Conservation (phyloP, 1,140 invertebrate species). For the Leptinotarsa lineolata region DNA sequence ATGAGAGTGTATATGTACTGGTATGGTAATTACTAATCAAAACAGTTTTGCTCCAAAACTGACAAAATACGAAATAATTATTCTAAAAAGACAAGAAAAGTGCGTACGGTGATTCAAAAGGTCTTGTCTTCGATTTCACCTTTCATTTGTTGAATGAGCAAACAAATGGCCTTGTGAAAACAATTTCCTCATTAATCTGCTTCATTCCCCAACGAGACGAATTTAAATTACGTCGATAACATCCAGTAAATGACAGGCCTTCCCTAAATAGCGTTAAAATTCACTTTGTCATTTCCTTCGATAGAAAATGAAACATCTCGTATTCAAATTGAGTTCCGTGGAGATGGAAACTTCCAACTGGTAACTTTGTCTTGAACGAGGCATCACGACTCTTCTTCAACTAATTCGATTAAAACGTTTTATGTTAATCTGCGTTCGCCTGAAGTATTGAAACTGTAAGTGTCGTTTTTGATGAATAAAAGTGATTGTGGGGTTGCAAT, state of each 20-base stretch:
- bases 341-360: constrained; percentile 21
- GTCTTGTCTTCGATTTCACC: too few species aligned
- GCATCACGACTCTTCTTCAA: constrained; percentile 1
- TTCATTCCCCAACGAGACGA: constrained; percentile 12
- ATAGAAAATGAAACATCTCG: constrained; percentile 21
- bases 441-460: neutral
- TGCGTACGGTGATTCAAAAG: too few species aligned
- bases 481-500: too few species aligned
- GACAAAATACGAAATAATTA: too few species aligned
- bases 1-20: too few species aligned
- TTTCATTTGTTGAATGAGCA: too few species aligned
- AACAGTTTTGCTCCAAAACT: too few species aligned
- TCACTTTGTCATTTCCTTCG: constrained; percentile 20
- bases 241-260: constrained; percentile 13
- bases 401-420: constrained; percentile 27
- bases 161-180: neutral
- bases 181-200: neutral
- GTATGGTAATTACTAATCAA: too few species aligned
- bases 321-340: constrained; percentile 20
- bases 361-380: neutral
- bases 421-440: constrained; percentile 22
- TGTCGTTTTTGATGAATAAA: too few species aligned
- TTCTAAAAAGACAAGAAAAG: too few species aligned
- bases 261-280: constrained; percentile 18
- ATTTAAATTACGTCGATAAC: constrained; percentile 7